Evolutionary conservation across 2,888 invertebrate genomes (phyloP).

Genomic region (Papilio protenor): DNA sequence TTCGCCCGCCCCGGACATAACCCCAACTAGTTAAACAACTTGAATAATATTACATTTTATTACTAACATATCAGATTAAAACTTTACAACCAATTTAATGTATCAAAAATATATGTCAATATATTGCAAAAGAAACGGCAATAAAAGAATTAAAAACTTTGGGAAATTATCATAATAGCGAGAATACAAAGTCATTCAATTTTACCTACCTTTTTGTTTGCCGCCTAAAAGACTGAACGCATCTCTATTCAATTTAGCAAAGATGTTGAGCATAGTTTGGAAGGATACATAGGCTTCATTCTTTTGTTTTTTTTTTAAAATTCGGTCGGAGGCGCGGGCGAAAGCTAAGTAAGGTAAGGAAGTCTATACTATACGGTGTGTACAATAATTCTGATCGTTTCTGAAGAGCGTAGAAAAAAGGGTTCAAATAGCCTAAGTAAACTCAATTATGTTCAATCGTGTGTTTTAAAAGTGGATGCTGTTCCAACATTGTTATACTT

Average conservation of each 20-base stretch:
- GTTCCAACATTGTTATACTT: constrained; percentile 7
- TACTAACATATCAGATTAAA: constrained; percentile 6
- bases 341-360: not conserved
- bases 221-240: too few relatives aligned
- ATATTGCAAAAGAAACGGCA: too few relatives aligned
- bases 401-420: constrained; percentile 16
- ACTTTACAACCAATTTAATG: not conserved
- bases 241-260: too few relatives aligned
- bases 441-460: constrained; percentile 31
- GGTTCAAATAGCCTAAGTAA: constrained; percentile 30
- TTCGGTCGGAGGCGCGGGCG: too few relatives aligned
- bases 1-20: constrained; percentile 34
- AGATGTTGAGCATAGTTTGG: too few relatives aligned
- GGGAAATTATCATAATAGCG: too few relatives aligned
- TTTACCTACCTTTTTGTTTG: too few relatives aligned
- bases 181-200: too few relatives aligned
- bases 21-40: constrained; percentile 30
- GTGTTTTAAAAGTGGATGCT: constrained; percentile 27
- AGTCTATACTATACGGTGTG: not conserved
- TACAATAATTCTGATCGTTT: not conserved
- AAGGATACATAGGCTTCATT: too few relatives aligned
- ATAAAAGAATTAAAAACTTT: too few relatives aligned
- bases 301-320: too few relatives aligned
- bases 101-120: not conserved
- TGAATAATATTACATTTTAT: constrained; percentile 29